A percentile compares a stretch with the other conserved stretches of the same genome.
Conservation (phyloP, 2,797 vertebrate genomes). For the Lagocephalus sceleratus region DNA sequence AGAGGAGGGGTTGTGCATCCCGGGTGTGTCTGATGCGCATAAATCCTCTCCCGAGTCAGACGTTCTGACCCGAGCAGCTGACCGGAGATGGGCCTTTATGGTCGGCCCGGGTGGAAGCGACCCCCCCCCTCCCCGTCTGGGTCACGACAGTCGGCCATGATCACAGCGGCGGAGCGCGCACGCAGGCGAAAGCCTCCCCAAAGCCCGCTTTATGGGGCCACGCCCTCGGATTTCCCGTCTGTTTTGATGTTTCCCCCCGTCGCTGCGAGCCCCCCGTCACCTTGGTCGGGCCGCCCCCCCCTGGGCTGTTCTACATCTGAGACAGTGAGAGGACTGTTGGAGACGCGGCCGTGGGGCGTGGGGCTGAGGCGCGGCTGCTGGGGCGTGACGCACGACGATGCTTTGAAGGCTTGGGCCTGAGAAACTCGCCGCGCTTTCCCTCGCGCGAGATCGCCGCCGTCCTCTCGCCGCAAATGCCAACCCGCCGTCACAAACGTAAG, state of each 20-base stretch:
- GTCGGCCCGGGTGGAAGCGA: neutral
- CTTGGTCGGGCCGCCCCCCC: conserved; percentile 24
- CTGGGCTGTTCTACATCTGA: conserved; percentile 42
- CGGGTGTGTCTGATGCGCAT: conserved; percentile 2
- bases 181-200: neutral
- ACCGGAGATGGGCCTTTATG: neutral
- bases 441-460: conserved; percentile 27
- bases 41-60: conserved; percentile 16
- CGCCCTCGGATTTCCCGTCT: neutral
- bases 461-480: conserved; percentile 48
- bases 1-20: conserved; percentile 3
- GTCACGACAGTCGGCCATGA: neutral
- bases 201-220: neutral
- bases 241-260: conserved; percentile 3
- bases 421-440: conserved; percentile 56
- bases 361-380: conserved; percentile 64
- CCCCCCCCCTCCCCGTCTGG: no score
- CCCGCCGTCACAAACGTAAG: conserved; percentile 10
- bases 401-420: conserved; percentile 58
- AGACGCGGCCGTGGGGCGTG: conserved; percentile 69
- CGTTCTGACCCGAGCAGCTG: conserved; percentile 13
- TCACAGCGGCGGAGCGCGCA: neutral
- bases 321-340: conserved; percentile 39
- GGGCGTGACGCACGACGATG: conserved; percentile 65
- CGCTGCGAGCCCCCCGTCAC: conserved; percentile 13